Percentiles rank a stretch among this genome's conserved stretches.
Conservation (phyloP, 2,797 vertebrate genomes). For the Pelodytes ibericus region DNA sequence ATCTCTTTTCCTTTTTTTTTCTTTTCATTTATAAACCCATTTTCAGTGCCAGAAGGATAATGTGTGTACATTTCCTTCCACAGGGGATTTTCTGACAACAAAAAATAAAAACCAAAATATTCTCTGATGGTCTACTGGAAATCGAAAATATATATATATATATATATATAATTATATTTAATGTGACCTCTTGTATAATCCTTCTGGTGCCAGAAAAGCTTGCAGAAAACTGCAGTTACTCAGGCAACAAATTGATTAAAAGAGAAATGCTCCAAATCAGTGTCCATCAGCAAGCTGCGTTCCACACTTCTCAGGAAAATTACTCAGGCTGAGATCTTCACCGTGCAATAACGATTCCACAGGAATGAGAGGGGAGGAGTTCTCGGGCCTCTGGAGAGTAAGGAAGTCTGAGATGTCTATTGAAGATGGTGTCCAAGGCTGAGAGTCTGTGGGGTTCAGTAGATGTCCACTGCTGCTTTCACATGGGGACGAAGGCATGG, state of each 20-base stretch:
- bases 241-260: constrained; percentile 59
- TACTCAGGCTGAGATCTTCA: constrained; percentile 80
- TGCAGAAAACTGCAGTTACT: constrained; percentile 38
- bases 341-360: constrained; percentile 90
- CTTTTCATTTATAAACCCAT: too few species aligned
- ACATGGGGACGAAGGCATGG: constrained; percentile 67
- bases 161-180: constrained; percentile 1
- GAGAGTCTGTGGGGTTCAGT: constrained; percentile 70
- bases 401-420: constrained; percentile 93
- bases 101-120: constrained; percentile 23
- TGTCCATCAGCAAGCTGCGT: constrained; percentile 22
- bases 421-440: constrained; percentile 81
- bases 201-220: constrained; percentile 7
- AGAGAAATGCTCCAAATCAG: constrained; percentile 10
- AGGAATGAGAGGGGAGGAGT: constrained; percentile 75
- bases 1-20: constrained; percentile 6
- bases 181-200: neutral
- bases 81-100: neutral
- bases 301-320: constrained; percentile 78
- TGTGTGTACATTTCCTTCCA: constrained; percentile 5
- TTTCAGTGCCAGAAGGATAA: constrained; percentile 40
- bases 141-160: constrained; percentile 5
- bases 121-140: neutral
- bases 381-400: constrained; percentile 87
- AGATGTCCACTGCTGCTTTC: constrained; percentile 68